Percentiles rank a stretch among this genome's conserved stretches.
These are phyloP conservation scores for rabbit (Oryctolagus cuniculus) DNA, from an alignment of 2,113 vertebrate species.

Conservation along the genomic window DNA sequence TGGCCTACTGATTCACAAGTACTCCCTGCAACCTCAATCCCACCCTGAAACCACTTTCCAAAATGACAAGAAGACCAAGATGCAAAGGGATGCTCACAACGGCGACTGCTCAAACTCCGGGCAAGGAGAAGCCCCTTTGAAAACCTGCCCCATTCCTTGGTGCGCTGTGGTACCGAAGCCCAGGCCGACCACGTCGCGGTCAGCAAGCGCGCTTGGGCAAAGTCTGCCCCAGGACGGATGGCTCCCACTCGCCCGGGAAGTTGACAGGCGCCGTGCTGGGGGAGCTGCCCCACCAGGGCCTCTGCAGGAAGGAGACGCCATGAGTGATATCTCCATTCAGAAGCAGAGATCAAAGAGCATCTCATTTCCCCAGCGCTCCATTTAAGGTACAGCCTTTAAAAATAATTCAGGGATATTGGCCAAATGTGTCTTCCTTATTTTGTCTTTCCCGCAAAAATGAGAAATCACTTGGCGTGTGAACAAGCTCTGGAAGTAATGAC, in stretches of 20 bases:
- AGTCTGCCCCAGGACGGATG: neutral
- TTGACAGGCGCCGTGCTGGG: neutral
- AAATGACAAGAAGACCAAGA: neutral
- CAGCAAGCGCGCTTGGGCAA: fast-evolving
- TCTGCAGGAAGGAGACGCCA: neutral
- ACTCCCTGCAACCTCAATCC: too few species aligned
- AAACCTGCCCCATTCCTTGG: neutral
- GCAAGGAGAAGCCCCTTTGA: neutral
- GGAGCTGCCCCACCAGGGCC: too few species aligned
- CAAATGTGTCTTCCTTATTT: neutral
- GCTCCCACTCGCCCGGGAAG: neutral
- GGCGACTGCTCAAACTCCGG: neutral
- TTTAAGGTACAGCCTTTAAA: neutral
- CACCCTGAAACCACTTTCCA: neutral
- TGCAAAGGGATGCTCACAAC: neutral
- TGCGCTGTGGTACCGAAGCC: fast-evolving
- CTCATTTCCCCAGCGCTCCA: neutral
- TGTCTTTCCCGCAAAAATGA: neutral
- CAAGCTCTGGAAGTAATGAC: neutral
- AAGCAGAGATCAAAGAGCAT: fast-evolving
- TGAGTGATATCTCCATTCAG: neutral
- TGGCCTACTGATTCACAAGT: fast-evolving
- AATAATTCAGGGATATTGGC: neutral
- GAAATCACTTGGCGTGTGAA: neutral
- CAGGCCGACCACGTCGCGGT: fast-evolving